Evolutionary conservation across 2,888 invertebrate species (phyloP), one percentile per base, ranked within the genome.

Genomic region (Ophion slaviceki): DNA sequence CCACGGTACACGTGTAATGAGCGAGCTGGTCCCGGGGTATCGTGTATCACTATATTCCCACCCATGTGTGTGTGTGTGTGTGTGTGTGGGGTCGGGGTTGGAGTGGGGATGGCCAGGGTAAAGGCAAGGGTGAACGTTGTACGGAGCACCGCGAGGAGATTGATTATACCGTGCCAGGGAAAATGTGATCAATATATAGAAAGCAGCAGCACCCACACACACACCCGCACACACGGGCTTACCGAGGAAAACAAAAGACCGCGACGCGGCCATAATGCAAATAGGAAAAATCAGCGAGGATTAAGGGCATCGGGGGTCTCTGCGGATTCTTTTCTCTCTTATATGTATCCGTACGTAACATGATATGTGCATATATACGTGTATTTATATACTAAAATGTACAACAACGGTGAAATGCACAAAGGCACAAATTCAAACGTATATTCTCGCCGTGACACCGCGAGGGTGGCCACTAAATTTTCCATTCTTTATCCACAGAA

Each of bases 121-220:
- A 36, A 70, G 66, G 72, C 40, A 61, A 76, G 75, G 81, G 86
- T 77, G 82, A 79, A 74, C 74, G 81, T 68, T 77, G 84, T 70
- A 84, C 83, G 82, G 92, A 91, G 92, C 53, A 53, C 90, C 86
- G 85, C 78, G 81, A 88, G 92, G 93, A 94, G 94, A 94, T 94
- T 94, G 93, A 94, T 94, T 94, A 93, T 93, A 92, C 92, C 92
- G 89, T 92, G 91, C 91, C 81, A 74, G 93, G 92, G 93, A 93
- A 93, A 93, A 93, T 94, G 92, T 93, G 93, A 94, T 94, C 94
- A 94, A 93, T 94, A 94, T 82, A 86, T 74, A 83, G 82, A 83
- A 87, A 82, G 83, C 74, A 68, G 71, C 71, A 64, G 45, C 47
- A 47, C 14, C 3, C 14, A 62, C 78, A 92, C 64, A 59, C 36